A percentile compares a stretch with the other conserved stretches of the same genome.
These are phyloP conservation scores for Calameuta pallipes DNA, from an alignment of 2,888 invertebrate genomes.

Conservation along the genomic window DNA sequence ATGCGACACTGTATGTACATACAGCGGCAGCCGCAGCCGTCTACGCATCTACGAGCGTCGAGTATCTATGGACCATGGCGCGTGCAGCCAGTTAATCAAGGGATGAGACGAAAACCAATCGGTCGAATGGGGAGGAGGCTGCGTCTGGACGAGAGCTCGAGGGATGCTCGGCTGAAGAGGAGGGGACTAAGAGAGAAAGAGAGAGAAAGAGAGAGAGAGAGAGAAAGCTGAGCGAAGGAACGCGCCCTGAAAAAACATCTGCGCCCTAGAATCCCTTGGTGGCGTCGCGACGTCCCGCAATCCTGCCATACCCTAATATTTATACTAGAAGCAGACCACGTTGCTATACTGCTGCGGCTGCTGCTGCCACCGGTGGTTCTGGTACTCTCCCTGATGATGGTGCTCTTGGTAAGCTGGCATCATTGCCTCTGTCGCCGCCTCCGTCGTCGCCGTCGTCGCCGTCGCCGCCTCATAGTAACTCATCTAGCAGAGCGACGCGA, in stretches of 20 bases:
- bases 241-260: conserved; percentile 23
- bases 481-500: too few relatives aligned
- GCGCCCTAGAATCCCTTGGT: conserved; percentile 8
- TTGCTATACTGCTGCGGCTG: too few relatives aligned
- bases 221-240: conserved; percentile 9
- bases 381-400: too few relatives aligned
- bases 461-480: too few relatives aligned
- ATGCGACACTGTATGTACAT: too few relatives aligned
- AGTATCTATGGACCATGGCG: conserved; percentile 18
- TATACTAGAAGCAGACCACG: conserved; percentile 22
- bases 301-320: conserved; percentile 31
- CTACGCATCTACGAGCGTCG: too few relatives aligned
- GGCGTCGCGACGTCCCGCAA: conserved; percentile 4
- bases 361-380: too few relatives aligned
- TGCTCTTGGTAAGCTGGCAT: too few relatives aligned
- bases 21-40: too few relatives aligned
- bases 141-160: conserved; percentile 8
- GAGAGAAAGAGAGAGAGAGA: background rate
- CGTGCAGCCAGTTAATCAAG: conserved; percentile 56
- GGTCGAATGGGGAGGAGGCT: conserved; percentile 37
- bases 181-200: background rate
- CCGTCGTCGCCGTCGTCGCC: too few relatives aligned
- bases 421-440: too few relatives aligned
- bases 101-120: conserved; percentile 50
- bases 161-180: background rate